A percentile compares a stretch with the other conserved stretches of the same genome.
These are phyloP conservation scores for Xenopus petersii DNA, from an alignment of 2,797 vertebrate genomes.

Conservation along the genomic window DNA sequence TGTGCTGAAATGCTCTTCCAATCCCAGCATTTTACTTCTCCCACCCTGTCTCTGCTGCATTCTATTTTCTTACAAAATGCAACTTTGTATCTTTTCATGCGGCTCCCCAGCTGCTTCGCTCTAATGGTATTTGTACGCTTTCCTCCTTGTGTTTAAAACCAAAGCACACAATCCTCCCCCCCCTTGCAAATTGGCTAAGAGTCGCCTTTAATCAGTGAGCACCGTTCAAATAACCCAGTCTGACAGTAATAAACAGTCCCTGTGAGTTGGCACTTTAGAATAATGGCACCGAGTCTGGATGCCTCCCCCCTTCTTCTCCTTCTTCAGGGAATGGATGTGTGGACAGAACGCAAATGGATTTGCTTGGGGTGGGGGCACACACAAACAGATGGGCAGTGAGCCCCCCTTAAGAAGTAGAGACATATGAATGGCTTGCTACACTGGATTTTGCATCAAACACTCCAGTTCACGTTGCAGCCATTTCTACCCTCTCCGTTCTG, in stretches of 20 bases:
- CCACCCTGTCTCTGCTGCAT: neutral
- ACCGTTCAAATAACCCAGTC: slow-evolving; percentile 33
- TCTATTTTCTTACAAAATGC: neutral
- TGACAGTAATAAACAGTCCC: slow-evolving; percentile 24
- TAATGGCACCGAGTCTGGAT: neutral
- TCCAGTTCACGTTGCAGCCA: neutral
- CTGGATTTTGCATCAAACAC: neutral
- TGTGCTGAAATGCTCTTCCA: no score
- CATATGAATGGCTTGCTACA: neutral
- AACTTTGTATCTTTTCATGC: neutral
- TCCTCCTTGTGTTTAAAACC: slow-evolving; percentile 24
- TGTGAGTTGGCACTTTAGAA: slow-evolving; percentile 34
- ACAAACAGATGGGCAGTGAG: neutral
- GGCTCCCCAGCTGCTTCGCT: neutral
- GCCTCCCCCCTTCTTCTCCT: neutral
- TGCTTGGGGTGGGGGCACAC: slow-evolving; percentile 2
- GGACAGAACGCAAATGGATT: neutral
- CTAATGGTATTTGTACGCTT: neutral
- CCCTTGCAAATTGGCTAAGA: slow-evolving; percentile 21
- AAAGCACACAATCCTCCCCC: slow-evolving; percentile 19
- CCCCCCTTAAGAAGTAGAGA: neutral
- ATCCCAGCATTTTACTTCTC: no score
- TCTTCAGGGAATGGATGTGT: slow-evolving; percentile 25
- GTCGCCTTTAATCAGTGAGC: slow-evolving; percentile 35
- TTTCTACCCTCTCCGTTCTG: neutral